Percentiles rank a stretch among this genome's conserved stretches.
Conservation (phyloP, 2,888 invertebrate species). For the Papilio gigon region DNA sequence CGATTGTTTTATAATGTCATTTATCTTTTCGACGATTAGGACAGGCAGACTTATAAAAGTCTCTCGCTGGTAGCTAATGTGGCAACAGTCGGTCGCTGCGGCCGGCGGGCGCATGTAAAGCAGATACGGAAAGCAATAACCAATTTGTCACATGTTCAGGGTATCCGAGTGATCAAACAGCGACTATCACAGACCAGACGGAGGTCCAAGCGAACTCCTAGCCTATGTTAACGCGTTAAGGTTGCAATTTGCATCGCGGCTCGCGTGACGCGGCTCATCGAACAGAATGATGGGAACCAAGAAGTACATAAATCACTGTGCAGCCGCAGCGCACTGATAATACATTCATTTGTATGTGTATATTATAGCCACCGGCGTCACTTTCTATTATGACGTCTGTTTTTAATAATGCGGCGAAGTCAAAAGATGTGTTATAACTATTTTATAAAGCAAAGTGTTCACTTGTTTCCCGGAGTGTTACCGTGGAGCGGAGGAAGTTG, state of each 20-base stretch:
- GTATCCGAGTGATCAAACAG: conserved; percentile 13
- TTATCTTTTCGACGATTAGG: background rate
- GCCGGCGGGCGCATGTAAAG: background rate
- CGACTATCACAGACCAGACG: background rate
- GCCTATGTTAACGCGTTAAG: background rate
- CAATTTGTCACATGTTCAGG: conserved; percentile 22
- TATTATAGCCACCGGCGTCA: too few species aligned
- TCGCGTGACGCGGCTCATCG: conserved; percentile 3
- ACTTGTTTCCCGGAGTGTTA: too few species aligned
- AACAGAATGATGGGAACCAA: conserved; percentile 20
- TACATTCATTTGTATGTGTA: background rate
- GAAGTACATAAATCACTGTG: conserved; percentile 13
- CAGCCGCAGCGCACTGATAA: background rate
- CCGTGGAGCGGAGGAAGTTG: too few species aligned
- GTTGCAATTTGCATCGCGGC: background rate
- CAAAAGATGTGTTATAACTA: too few species aligned
- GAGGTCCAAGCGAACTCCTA: background rate
- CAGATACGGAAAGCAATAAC: conserved; percentile 16
- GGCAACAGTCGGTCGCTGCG: background rate
- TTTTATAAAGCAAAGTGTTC: too few species aligned
- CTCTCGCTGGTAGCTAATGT: too few species aligned
- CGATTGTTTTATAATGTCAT: background rate
- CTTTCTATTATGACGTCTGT: too few species aligned
- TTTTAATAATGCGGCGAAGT: too few species aligned
- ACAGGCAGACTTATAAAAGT: background rate